phyloP scores from a whole-genome alignment of 2,113 vertebrate genomes.

The Rhynchomys soricoides region DNA sequence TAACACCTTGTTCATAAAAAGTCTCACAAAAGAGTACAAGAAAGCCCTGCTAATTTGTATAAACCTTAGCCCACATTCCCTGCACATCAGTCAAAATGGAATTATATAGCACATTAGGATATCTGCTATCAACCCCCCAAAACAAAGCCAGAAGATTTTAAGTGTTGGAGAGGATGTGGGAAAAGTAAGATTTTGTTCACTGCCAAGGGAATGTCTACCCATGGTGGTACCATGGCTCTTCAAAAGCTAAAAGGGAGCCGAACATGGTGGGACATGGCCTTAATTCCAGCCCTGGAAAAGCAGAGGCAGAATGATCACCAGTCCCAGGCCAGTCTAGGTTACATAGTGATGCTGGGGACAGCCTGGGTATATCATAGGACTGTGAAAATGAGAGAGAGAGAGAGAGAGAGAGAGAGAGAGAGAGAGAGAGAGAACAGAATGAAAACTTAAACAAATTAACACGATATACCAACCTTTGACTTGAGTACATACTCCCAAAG shows the following conservation, averaged over 20 bases:
- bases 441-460: background rate
- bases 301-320: background rate
- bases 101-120: background rate
- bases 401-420: rapidly evolving
- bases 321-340: background rate
- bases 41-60: background rate
- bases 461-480: background rate
- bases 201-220: background rate
- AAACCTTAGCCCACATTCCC: background rate
- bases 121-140: background rate
- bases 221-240: background rate
- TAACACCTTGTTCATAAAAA: background rate
- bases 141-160: background rate
- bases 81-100: background rate
- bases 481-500: background rate
- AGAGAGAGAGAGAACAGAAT: background rate
- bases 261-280: background rate
- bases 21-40: background rate
- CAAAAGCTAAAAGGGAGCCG: background rate
- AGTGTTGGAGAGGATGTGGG: background rate
- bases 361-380: background rate
- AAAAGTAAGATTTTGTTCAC: background rate
- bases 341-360: background rate
- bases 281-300: background rate
- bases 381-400: background rate